Base-by-base conservation (phyloP, 2,113 vertebrate genomes). In the Globicephala melas region DNA sequence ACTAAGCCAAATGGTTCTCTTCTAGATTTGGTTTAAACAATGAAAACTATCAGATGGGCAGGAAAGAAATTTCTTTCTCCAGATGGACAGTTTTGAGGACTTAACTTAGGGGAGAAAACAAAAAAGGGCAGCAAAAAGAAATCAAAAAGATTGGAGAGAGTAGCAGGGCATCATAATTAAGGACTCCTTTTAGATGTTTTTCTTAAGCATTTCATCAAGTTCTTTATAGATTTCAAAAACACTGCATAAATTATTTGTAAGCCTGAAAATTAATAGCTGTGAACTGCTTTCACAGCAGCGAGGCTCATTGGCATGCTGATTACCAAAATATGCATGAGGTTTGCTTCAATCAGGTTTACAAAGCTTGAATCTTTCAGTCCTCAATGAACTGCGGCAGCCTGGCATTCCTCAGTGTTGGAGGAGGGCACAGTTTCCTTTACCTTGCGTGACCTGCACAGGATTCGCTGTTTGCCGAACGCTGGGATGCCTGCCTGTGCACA, bases 141-240 rank as follows among this genome's bases (percentile, higher is more conserved):
- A 76, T 47, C 0, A 89, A 94, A 83, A 98, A 62, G 74, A 89
- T 70, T 87, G 50, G 85, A 93, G 70, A 97, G 81, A 97, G 58
- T 87, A 96, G 93, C 93, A 98, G 87, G 80, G 50, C 86, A 95
- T 94, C 81, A 92, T 96, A 85, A 94, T 97, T 68, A 91, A 97
- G 91, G 62, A 94, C 82, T 97, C 91, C 58, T 97, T 92, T 96
- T 89, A 89, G 68, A 86, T 70, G 55, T 79, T 26, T 0, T 79
- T 31, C 95, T 98, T 95, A 92, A 94, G 96, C 38, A 47, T 97
- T 97, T 97, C 93, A 94, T 88, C 77, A 92, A 65, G 71, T 97
- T 96, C 89, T 94, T 97, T 77, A 79, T 73, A 97, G 83, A 97
- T 44, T 36, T 90, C 92, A 89, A 88, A 97, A 98, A n/a, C 25